Percentiles rank a stretch among this genome's conserved stretches.
These are phyloP conservation scores for Dicycla oo DNA, from an alignment of 2,888 invertebrate species.

Conservation along the genomic window DNA sequence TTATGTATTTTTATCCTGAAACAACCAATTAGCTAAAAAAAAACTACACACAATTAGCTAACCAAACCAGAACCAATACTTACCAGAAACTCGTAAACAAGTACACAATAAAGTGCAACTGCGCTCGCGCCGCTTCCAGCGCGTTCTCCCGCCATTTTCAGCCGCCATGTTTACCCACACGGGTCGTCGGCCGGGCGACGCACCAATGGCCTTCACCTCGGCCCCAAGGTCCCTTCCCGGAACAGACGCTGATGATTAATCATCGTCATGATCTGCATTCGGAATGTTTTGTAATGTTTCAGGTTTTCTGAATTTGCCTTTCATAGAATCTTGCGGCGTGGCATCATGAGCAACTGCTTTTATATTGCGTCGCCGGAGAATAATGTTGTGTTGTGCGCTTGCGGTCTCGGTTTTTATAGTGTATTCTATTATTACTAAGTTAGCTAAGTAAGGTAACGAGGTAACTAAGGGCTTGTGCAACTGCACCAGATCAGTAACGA, in stretches of 20 bases:
- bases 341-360: constrained; percentile 24
- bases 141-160: constrained; percentile 65
- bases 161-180: constrained; percentile 76
- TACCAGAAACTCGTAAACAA: constrained; percentile 8
- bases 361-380: constrained; percentile 30
- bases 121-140: constrained; percentile 63
- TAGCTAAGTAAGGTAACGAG: neutral
- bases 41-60: neutral
- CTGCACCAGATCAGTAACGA: neutral
- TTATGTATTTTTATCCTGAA: neutral
- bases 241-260: constrained; percentile 67
- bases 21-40: neutral
- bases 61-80: constrained; percentile 11
- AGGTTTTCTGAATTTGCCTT: constrained; percentile 45
- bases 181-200: constrained; percentile 82
- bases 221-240: constrained; percentile 77
- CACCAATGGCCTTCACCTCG: constrained; percentile 82
- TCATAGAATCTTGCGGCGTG: constrained; percentile 56
- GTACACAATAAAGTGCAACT: constrained; percentile 44
- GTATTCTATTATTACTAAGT: neutral
- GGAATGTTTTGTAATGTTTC: constrained; percentile 55
- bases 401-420: neutral
- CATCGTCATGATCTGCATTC: constrained; percentile 63
- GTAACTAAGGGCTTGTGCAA: neutral
- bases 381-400: constrained; percentile 2